phyloP scores from a whole-genome alignment of 92 coral and sea anemone genomes.

The Nematostella vectensis region DNA sequence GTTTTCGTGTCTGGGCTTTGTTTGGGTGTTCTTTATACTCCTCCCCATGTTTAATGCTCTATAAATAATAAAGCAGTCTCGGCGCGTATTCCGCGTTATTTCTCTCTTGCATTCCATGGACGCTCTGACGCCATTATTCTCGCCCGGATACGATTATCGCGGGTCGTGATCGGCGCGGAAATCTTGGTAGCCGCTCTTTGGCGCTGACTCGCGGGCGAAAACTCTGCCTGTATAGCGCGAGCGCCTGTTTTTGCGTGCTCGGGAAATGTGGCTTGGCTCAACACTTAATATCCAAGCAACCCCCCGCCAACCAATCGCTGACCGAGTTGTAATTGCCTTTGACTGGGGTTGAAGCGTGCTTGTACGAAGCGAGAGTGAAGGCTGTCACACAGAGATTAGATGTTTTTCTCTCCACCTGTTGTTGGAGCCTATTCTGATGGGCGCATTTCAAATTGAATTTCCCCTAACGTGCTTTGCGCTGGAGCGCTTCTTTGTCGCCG shows the following conservation, averaged over 20 bases:
- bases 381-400: neutral
- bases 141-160: no score
- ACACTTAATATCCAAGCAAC: slow-evolving; percentile 28
- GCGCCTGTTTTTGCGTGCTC: no score
- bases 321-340: slow-evolving; percentile 16
- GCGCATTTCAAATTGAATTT: neutral
- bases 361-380: slow-evolving; percentile 1
- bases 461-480: neutral
- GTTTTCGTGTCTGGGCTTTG: no score
- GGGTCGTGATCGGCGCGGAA: no score
- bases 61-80: neutral
- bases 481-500: neutral
- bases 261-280: no score
- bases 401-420: slow-evolving; percentile 3
- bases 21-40: neutral
- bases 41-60: slow-evolving; percentile 1
- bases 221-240: no score
- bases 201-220: no score
- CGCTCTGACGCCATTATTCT: no score
- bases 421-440: neutral
- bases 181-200: no score
- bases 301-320: slow-evolving; percentile 16
- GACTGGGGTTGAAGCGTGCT: slow-evolving; percentile 24
- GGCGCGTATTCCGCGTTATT: neutral
- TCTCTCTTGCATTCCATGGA: neutral